Evolutionary conservation across 2,113 vertebrate species (phyloP).

Genomic region (Xiphorhynchus elegans): DNA sequence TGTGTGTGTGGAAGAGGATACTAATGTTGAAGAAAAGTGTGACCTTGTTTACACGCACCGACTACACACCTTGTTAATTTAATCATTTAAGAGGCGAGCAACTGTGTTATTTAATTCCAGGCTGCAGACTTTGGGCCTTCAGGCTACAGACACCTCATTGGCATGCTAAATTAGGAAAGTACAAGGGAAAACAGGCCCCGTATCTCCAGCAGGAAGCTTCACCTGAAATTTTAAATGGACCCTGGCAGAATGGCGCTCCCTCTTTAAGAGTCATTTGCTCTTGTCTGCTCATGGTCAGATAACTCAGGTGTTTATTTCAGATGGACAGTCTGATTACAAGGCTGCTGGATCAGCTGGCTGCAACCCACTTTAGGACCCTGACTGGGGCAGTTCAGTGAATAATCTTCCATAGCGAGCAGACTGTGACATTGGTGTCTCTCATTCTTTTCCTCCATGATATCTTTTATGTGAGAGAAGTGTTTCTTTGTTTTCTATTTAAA

Average conservation of each 20-base stretch:
- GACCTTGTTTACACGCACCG: neutral
- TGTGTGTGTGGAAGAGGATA: neutral
- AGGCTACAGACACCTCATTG: neutral
- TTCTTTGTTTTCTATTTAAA: neutral
- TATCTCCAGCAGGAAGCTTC: neutral
- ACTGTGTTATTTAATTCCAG: neutral
- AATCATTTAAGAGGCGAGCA: neutral
- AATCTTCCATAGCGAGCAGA: neutral
- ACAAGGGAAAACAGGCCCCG: neutral
- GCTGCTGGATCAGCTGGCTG: neutral
- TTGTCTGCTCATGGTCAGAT: neutral
- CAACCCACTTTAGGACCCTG: neutral
- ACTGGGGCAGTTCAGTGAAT: neutral
- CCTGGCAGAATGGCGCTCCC: neutral
- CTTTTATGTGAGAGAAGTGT: neutral
- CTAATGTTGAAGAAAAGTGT: accelerated
- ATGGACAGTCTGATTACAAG: neutral
- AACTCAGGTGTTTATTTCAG: neutral
- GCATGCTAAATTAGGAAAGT: neutral
- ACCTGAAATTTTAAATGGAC: neutral
- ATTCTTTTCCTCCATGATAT: neutral
- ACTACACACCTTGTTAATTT: neutral
- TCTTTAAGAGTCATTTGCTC: neutral
- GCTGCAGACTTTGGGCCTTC: neutral
- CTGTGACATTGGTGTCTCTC: neutral